phyloP scores from a whole-genome alignment of 2,797 vertebrate species.

The Peromyscus aztecus region DNA sequence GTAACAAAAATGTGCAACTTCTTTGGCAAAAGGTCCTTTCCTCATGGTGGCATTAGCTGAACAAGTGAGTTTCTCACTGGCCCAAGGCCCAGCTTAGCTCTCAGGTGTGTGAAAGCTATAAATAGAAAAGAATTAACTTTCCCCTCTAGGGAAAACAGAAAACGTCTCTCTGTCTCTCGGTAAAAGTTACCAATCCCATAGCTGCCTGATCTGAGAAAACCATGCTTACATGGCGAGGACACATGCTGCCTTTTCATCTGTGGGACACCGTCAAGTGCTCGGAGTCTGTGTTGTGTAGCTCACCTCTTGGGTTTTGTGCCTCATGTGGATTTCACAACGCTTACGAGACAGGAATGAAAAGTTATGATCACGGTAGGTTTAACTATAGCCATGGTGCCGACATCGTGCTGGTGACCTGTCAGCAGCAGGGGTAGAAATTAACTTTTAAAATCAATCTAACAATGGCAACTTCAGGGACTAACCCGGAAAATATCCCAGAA shows the following conservation, averaged over 20 bases:
- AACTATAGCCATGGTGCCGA: slow-evolving; percentile 75
- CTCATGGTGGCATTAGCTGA: slow-evolving; percentile 72
- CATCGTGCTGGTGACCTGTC: slow-evolving; percentile 67
- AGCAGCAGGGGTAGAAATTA: slow-evolving; percentile 10
- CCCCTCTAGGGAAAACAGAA: slow-evolving; percentile 75
- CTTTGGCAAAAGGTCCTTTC: slow-evolving; percentile 50
- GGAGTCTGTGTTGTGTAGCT: slow-evolving; percentile 67
- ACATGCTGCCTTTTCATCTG: slow-evolving; percentile 68
- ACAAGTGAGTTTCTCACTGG: slow-evolving; percentile 62
- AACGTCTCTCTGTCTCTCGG: slow-evolving; percentile 62
- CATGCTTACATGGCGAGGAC: slow-evolving; percentile 67
- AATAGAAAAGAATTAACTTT: slow-evolving; percentile 74
- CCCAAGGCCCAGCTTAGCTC: slow-evolving; percentile 73
- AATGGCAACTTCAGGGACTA: not conserved
- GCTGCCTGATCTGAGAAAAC: slow-evolving; percentile 68
- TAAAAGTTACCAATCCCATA: slow-evolving; percentile 70
- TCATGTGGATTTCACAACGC: slow-evolving; percentile 65
- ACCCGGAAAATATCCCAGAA: not conserved
- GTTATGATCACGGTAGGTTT: slow-evolving; percentile 52
- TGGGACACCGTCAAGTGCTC: slow-evolving; percentile 47
- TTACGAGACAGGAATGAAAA: slow-evolving; percentile 74
- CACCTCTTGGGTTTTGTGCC: slow-evolving; percentile 74
- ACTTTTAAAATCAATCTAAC: not conserved
- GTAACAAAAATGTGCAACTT: slow-evolving; percentile 57
- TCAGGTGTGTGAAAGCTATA: slow-evolving; percentile 68